These are phyloP conservation scores for Tolypeutes matacus DNA, from an alignment of 2,797 vertebrate species.

Conservation along the genomic window DNA sequence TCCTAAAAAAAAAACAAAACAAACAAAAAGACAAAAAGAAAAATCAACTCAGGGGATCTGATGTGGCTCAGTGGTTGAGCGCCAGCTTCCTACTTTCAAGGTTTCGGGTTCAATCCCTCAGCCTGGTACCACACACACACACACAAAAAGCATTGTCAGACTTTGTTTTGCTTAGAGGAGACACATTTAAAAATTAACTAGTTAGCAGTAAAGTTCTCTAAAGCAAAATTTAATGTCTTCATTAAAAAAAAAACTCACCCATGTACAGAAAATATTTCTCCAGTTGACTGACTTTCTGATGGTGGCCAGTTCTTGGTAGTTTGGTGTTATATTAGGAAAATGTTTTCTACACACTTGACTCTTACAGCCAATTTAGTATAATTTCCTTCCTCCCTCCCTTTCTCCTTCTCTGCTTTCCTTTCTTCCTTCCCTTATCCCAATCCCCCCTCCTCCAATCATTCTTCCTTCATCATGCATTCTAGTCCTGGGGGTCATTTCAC, in stretches of 20 bases:
- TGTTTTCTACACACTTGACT: constrained; percentile 20
- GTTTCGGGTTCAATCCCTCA: too few relatives aligned
- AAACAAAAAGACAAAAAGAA: too few relatives aligned
- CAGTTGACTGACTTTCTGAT: background rate
- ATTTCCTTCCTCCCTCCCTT: too few relatives aligned
- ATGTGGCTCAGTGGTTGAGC: too few relatives aligned
- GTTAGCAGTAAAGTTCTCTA: constrained; percentile 27
- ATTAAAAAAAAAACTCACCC: background rate
- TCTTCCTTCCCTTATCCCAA: background rate
- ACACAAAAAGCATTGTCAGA: background rate
- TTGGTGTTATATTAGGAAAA: constrained; percentile 14
- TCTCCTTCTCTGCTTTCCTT: background rate
- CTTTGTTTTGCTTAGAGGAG: background rate
- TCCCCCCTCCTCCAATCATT: background rate
- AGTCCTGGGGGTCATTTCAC: background rate
- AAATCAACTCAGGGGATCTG: too few relatives aligned
- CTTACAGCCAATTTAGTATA: background rate
- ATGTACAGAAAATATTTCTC: constrained; percentile 31
- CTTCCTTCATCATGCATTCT: background rate
- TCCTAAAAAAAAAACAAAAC: too few relatives aligned
- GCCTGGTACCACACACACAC: too few relatives aligned
- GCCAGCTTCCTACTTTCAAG: too few relatives aligned
- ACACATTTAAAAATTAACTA: constrained; percentile 10
- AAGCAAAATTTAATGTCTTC: constrained; percentile 3
- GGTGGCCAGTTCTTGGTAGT: background rate